Percentiles rank a stretch among this genome's conserved stretches.
phyloP scores from a whole-genome alignment of 2,113 vertebrate genomes.

The Tupaia chinensis region DNA sequence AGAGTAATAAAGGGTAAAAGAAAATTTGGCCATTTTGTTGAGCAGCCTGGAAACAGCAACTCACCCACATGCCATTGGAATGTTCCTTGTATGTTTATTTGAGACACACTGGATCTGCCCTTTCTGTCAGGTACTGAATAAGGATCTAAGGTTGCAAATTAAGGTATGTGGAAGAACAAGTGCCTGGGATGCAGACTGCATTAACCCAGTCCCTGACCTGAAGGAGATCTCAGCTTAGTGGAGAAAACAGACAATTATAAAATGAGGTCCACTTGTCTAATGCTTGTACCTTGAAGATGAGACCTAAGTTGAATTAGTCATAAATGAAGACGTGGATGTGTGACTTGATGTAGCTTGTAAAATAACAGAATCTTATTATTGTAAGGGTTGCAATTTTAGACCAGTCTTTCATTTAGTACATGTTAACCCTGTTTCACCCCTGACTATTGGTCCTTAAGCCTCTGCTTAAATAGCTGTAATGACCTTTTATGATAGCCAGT shows the following conservation, averaged over 20 bases:
- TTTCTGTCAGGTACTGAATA: neutral
- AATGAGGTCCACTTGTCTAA: neutral
- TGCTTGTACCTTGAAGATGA: neutral
- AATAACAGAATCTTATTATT: conserved; percentile 26
- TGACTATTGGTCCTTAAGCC: neutral
- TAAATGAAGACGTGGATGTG: conserved; percentile 36
- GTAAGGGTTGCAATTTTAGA: conserved; percentile 28
- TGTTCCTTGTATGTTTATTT: neutral
- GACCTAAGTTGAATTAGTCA: conserved; percentile 21
- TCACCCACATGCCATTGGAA: neutral
- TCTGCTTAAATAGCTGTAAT: conserved; percentile 24
- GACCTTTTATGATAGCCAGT: neutral
- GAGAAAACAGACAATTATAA: neutral
- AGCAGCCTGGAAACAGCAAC: neutral
- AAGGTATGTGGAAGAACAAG: too few relatives aligned
- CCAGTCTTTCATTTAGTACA: neutral
- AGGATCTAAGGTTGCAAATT: neutral
- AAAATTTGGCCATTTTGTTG: conserved; percentile 1
- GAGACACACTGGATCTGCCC: neutral
- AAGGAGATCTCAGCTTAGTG: neutral
- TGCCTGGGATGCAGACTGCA: neutral
- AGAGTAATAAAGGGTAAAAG: neutral
- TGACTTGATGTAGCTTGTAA: conserved; percentile 50
- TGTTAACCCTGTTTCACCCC: neutral
- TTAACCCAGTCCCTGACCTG: neutral